Evolutionary conservation across 2,888 invertebrate genomes (phyloP).

Genomic region (Arrhopalites spinosus): DNA sequence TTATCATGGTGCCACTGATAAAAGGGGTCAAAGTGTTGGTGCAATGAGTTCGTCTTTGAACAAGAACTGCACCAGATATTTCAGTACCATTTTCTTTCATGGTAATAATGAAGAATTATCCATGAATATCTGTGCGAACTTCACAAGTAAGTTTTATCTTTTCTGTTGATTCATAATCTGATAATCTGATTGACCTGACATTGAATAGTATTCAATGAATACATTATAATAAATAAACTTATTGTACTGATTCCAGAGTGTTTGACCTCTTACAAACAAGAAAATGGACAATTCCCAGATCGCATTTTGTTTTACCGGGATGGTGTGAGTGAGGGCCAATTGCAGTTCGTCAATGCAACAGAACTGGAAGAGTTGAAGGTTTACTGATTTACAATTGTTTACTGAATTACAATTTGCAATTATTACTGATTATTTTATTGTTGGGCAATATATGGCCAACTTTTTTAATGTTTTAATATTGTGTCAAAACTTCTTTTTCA

Average conservation of each 20-base stretch:
- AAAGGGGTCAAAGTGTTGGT: constrained; percentile 65
- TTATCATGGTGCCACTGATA: constrained; percentile 74
- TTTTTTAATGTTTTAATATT: background rate
- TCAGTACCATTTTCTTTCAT: constrained; percentile 74
- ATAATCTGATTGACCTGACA: background rate
- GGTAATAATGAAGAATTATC: constrained; percentile 44
- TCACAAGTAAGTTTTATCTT: constrained; percentile 24
- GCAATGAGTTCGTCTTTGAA: constrained; percentile 78
- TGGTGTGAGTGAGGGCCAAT: constrained; percentile 91
- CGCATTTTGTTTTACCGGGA: constrained; percentile 86
- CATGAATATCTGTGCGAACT: constrained; percentile 1
- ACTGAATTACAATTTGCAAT: background rate
- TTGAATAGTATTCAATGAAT: too few species aligned
- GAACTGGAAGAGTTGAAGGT: constrained; percentile 68
- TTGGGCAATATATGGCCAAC: background rate
- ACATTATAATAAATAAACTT: too few species aligned
- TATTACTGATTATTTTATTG: background rate
- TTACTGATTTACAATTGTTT: background rate
- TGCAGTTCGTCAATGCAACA: constrained; percentile 74
- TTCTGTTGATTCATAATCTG: background rate
- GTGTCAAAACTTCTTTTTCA: background rate
- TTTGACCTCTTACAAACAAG: constrained; percentile 64
- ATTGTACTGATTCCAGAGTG: constrained; percentile 60
- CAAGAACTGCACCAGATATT: constrained; percentile 69
- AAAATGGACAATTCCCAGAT: constrained; percentile 66